phyloP scores from a whole-genome alignment of 1,140 invertebrate genomes.

The Anthonomus grandis region DNA sequence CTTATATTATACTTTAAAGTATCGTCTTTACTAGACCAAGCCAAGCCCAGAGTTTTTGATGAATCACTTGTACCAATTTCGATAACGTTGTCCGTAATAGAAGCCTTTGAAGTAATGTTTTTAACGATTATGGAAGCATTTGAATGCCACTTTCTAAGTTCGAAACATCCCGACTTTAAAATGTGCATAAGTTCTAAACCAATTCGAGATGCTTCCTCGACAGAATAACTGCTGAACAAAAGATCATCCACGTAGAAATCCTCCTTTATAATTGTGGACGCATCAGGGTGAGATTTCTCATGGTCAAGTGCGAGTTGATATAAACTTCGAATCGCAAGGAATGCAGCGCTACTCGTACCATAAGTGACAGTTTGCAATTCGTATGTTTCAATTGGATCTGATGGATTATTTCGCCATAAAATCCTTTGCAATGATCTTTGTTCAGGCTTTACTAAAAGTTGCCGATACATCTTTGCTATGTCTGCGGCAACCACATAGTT shows the following conservation, averaged over 20 bases:
- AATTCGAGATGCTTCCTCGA: constrained; percentile 16
- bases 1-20: too few relatives aligned
- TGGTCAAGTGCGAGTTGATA: constrained; percentile 28
- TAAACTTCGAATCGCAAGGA: constrained; percentile 36
- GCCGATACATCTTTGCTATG: constrained; percentile 48
- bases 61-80: too few relatives aligned
- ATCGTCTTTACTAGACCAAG: too few relatives aligned
- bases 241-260: constrained; percentile 53
- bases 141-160: constrained; percentile 7
- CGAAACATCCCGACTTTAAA: constrained; percentile 11
- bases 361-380: constrained; percentile 32
- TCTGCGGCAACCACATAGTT: constrained; percentile 47
- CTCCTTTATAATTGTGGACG: constrained; percentile 33
- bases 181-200: neutral
- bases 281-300: constrained; percentile 13
- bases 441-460: constrained; percentile 39
- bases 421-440: constrained; percentile 44
- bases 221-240: constrained; percentile 36
- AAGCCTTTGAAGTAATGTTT: too few relatives aligned
- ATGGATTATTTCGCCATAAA: constrained; percentile 42
- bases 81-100: too few relatives aligned
- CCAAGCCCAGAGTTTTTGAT: too few relatives aligned
- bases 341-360: constrained; percentile 37
- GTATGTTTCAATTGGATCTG: constrained; percentile 29
- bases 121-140: constrained; percentile 1